These are phyloP conservation scores for Tenodera sinensis DNA, from an alignment of 2,888 invertebrate species.

Conservation along the genomic window DNA sequence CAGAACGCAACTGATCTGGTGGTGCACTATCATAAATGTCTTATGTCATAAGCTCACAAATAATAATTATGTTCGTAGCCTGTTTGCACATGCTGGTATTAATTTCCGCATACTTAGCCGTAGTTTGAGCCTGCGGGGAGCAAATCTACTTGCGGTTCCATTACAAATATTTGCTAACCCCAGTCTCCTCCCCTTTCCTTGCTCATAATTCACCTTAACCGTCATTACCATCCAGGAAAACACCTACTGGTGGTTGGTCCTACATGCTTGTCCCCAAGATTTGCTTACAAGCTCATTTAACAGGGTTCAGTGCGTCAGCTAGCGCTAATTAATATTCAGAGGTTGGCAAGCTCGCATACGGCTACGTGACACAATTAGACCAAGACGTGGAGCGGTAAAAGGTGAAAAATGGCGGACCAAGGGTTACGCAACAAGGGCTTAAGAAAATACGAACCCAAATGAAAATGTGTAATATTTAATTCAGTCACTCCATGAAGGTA, in stretches of 20 bases:
- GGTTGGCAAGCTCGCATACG: neutral
- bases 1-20: no score
- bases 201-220: neutral
- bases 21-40: no score
- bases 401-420: neutral
- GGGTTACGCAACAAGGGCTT: neutral
- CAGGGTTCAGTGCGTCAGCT: neutral
- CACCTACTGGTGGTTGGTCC: neutral
- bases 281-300: neutral
- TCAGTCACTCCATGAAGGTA: neutral
- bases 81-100: neutral
- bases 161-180: neutral
- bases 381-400: neutral
- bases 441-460: neutral
- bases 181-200: neutral
- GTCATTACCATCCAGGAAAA: neutral
- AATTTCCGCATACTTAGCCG: neutral
- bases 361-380: slow-evolving; percentile 14
- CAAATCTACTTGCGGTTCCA: neutral
- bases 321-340: slow-evolving; percentile 6
- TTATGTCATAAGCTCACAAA: no score
- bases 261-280: neutral
- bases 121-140: neutral
- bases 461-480: neutral
- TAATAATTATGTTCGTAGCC: no score